Evolutionary conservation across 30 jellyfish, hydroid and myxozoan genomes (phyloP).

Genomic region (Rhopilema esculentum): DNA sequence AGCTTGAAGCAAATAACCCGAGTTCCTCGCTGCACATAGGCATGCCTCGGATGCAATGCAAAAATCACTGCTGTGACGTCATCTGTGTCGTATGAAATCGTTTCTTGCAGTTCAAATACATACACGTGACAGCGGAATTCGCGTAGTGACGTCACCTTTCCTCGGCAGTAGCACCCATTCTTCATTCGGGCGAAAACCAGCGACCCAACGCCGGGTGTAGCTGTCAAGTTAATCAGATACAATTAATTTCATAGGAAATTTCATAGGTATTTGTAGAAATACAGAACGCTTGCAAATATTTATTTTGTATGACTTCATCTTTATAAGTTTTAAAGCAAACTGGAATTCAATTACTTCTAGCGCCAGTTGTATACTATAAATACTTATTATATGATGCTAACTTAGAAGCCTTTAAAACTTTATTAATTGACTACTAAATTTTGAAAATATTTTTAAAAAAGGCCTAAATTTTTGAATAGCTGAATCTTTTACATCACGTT

Average conservation of each 20-base stretch:
- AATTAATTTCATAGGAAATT: background rate
- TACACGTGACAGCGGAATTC: constrained; percentile 77
- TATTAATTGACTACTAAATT: too few species aligned
- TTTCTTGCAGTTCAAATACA: constrained; percentile 74
- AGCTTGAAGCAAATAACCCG: constrained; percentile 70
- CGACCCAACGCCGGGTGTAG: constrained; percentile 91
- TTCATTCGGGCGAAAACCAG: constrained; percentile 88
- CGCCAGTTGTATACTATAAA: too few species aligned
- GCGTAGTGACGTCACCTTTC: constrained; percentile 69
- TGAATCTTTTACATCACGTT: too few species aligned
- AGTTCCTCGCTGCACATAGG: constrained; percentile 64
- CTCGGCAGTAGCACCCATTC: constrained; percentile 87
- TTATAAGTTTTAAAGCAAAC: too few species aligned
- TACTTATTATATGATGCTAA: too few species aligned
- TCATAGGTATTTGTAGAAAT: too few species aligned
- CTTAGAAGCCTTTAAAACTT: too few species aligned
- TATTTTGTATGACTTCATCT: too few species aligned
- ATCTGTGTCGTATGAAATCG: constrained; percentile 81
- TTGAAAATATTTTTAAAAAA: too few species aligned
- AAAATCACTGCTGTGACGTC: constrained; percentile 91
- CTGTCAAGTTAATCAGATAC: constrained; percentile 12
- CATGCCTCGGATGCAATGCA: constrained; percentile 79
- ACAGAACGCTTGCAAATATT: too few species aligned
- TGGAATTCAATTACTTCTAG: background rate
- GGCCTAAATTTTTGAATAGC: too few species aligned